Conservation (phyloP, 2,113 vertebrate species). For the Thunnus maccoyii region DNA sequence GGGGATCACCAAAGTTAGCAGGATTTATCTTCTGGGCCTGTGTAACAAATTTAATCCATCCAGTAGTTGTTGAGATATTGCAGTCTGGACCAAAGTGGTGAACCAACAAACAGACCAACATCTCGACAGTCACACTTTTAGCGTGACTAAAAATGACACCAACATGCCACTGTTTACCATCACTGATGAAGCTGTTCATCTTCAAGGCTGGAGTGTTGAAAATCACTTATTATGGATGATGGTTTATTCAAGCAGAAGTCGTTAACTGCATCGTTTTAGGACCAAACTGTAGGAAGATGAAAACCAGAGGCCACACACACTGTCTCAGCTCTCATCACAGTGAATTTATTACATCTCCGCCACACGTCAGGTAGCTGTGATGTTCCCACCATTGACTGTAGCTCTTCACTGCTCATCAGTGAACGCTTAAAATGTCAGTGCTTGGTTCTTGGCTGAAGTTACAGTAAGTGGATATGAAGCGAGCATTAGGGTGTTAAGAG, state of each 20-base stretch:
- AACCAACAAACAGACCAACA: no score
- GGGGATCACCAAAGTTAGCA: no score
- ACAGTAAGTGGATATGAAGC: conserved; percentile 6
- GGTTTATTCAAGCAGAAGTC: conserved; percentile 6
- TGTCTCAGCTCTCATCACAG: not conserved
- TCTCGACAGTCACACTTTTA: no score
- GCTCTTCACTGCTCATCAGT: conserved; percentile 15
- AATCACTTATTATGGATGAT: not conserved
- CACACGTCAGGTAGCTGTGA: not conserved
- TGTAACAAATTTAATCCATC: no score
- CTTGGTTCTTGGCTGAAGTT: not conserved
- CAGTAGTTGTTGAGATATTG: no score
- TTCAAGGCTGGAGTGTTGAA: not conserved
- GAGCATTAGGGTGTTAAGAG: conserved; percentile 11
- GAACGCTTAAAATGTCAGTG: conserved; percentile 4
- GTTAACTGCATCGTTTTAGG: not conserved
- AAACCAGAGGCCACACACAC: conserved; percentile 24
- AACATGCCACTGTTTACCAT: not conserved
- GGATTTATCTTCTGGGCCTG: no score
- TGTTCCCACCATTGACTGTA: conserved; percentile 6
- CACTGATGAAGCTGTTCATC: not conserved
- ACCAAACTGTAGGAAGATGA: not conserved
- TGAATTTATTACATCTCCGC: conserved; percentile 28
- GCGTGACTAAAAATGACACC: not conserved
- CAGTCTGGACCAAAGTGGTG: no score